Evolutionary conservation across 2,888 invertebrate species (phyloP), one percentile per base, ranked within the genome.

Genomic region (Mimas tiliae): DNA sequence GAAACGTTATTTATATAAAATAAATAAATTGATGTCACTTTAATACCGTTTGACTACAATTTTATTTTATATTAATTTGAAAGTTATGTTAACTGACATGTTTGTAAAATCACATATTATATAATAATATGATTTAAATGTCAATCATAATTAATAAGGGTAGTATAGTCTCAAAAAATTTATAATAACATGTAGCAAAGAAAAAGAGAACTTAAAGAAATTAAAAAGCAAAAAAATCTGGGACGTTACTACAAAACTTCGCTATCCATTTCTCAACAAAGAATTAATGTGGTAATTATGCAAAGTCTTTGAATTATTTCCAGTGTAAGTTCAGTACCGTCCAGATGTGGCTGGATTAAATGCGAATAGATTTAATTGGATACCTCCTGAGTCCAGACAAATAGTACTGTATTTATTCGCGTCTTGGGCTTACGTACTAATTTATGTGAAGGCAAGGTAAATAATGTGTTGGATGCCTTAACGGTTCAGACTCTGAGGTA

Each of bases 311-410:
- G 58, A 58, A 58, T 58, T 58, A 58, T 42, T 58, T 38, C 27
- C 42, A 58, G 58, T 58, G 58, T 58, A 42, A 58, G 58, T 58
- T 1, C 58, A 19, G 58, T 34, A 11, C 16, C 12, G 65, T 78
- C 72, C 85, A 86, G 85, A 84, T 86, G 86, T 71, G 79, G 74
- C 77, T 77, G 74, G 81, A 83, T 82, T 81, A 85, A 80, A 83
- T 79, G 76, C 81, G 84, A 77, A 74, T 77, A 80, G 82, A 79
- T 82, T 81, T 84, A 85, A 86, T 84, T 87, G 85, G 84, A 81
- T 73, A 70, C 42, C 58, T 38, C 58, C 69, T 68, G 65, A 70
- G 67, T 71, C 71, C 68, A 70, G 81, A 86, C 83, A 84, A 86
- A 87, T 87, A 78, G 81, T 75, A 70, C 69, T 67, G 75, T 74